phyloP scores from a whole-genome alignment of 2,113 vertebrate genomes.

The Opisthocomus hoazin region DNA sequence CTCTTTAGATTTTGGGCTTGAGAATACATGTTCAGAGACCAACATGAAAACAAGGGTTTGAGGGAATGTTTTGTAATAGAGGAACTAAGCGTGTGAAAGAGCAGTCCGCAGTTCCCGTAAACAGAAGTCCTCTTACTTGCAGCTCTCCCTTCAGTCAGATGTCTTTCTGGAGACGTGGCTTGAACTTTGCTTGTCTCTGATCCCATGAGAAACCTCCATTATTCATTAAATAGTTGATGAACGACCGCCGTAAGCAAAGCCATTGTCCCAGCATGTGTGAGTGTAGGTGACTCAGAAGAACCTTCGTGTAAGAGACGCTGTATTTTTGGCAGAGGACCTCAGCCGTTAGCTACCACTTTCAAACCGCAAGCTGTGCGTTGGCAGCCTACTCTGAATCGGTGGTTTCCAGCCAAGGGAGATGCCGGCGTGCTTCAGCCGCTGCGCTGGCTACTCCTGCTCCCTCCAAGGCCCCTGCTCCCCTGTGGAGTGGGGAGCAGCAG shows the following conservation, averaged over 20 bases:
- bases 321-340: not conserved
- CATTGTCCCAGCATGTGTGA: not conserved
- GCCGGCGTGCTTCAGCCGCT: rapidly evolving
- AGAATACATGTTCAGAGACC: not conserved
- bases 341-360: not conserved
- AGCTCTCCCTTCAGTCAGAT: not conserved
- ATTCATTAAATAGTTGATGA: not conserved
- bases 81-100: not conserved
- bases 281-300: not conserved
- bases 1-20: not conserved
- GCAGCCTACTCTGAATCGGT: not conserved
- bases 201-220: not conserved
- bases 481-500: not conserved
- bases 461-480: not conserved
- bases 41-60: not conserved
- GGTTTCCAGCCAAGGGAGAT: not conserved
- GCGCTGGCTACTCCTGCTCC: not conserved
- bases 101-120: not conserved
- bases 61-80: not conserved
- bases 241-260: not conserved
- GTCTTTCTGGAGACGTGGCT: not conserved
- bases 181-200: not conserved
- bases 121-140: rapidly evolving
- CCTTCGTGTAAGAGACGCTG: not conserved
- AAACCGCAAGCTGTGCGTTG: not conserved